phyloP scores from a whole-genome alignment of 2,888 invertebrate genomes.

The Yponomeuta malinellus region DNA sequence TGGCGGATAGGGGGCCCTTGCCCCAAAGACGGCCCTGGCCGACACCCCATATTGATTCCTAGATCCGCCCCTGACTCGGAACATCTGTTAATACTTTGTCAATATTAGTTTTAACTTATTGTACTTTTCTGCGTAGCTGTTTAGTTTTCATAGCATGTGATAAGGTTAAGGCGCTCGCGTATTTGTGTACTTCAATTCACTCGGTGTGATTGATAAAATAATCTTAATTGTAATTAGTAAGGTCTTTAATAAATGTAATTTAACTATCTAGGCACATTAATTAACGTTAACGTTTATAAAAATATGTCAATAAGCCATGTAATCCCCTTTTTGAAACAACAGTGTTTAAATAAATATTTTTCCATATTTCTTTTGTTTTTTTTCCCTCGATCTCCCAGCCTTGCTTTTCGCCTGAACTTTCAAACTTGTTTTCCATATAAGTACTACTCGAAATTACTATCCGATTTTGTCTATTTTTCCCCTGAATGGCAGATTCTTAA shows the following conservation, averaged over 20 bases:
- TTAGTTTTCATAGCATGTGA: background rate
- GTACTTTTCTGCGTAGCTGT: background rate
- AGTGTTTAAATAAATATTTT: conserved; percentile 53
- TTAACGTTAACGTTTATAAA: conserved; percentile 28
- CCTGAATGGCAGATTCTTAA: too few relatives aligned
- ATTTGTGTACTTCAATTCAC: background rate
- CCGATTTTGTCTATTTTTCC: too few relatives aligned
- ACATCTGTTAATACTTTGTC: background rate
- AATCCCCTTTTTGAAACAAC: conserved; percentile 45
- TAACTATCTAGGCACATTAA: conserved; percentile 34
- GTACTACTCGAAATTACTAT: too few relatives aligned
- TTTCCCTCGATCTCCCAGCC: too few relatives aligned
- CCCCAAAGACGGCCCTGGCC: too few relatives aligned
- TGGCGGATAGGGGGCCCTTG: too few relatives aligned
- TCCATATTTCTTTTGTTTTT: conserved; percentile 25
- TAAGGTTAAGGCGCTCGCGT: background rate
- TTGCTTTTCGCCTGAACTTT: too few relatives aligned
- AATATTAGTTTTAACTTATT: background rate
- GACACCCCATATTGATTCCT: background rate
- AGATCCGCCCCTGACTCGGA: background rate
- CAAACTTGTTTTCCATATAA: too few relatives aligned
- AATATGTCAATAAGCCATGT: conserved; percentile 39
- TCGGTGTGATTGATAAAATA: background rate
- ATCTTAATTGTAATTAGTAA: conserved; percentile 6
- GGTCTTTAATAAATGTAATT: conserved; percentile 3